These are phyloP conservation scores for Mesoclemmys tuberculata DNA, from an alignment of 2,113 vertebrate species.

Conservation along the genomic window DNA sequence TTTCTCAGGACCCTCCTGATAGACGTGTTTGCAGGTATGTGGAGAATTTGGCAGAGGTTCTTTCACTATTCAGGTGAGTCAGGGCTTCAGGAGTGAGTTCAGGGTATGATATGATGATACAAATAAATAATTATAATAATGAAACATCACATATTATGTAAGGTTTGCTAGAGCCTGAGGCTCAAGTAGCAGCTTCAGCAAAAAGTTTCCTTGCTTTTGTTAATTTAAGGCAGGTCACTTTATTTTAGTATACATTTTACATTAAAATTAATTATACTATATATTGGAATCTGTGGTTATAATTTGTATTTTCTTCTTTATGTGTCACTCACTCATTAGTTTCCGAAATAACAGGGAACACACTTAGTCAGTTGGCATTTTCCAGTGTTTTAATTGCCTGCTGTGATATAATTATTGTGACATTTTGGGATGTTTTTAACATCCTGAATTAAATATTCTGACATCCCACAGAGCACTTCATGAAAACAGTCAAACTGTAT, in stretches of 20 bases:
- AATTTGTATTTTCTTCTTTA: conserved; percentile 79
- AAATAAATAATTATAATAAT: conserved; percentile 38
- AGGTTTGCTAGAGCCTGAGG: conserved; percentile 18
- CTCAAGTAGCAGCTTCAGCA: conserved; percentile 35
- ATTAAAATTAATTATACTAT: conserved; percentile 66
- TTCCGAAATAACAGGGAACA: conserved; percentile 88
- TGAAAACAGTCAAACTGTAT: conserved; percentile 88
- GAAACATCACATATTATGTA: conserved; percentile 19
- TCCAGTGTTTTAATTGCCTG: conserved; percentile 91
- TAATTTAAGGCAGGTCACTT: conserved; percentile 35
- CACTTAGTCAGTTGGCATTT: conserved; percentile 91
- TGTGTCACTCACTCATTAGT: conserved; percentile 87
- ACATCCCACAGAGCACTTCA: conserved; percentile 90
- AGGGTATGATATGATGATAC: conserved; percentile 18
- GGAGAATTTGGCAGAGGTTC: conserved; percentile 34
- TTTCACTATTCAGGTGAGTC: not conserved
- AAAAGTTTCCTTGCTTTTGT: conserved; percentile 36
- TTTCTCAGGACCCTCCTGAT: not conserved
- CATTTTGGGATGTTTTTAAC: conserved; percentile 93
- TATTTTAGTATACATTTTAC: conserved; percentile 58
- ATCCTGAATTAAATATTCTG: conserved; percentile 94
- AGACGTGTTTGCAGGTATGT: not conserved
- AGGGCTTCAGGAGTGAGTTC: not conserved
- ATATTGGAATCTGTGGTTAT: conserved; percentile 70
- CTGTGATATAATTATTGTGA: conserved; percentile 94